Base-by-base conservation (phyloP, 37 sponge, comb jelly and placozoan genomes). In the Cliona cf. orientalis region DNA sequence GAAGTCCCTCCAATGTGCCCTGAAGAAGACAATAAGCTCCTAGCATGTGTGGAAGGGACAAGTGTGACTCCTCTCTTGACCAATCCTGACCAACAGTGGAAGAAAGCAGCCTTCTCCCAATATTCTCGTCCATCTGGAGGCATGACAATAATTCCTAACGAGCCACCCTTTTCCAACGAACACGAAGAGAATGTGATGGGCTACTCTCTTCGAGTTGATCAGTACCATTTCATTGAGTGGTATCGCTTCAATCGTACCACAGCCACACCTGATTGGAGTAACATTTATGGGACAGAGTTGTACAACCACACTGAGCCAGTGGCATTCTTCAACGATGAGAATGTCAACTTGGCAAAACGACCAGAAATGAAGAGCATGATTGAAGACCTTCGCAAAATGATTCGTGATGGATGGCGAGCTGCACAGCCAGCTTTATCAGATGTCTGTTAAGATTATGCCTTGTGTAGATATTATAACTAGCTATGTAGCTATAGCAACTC, bases 101-200 rank as follows among this genome's bases (percentile, higher is more conserved):
- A 86, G 49, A 79, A 68, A 42, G 76, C 36, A 58, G 72, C 73
- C 14, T 86, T 86, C 55, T 86, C 87, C 23, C 87, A 86, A 31
- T 86, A 70, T 44, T 46, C 87, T 1, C 4, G 80, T 11, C 74
- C 59, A 23, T 39, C 37, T 33, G 21, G 39, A 14, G 69, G 78
- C 0, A 53, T 74, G 5, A 26, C 74, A 0, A 46, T 23, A 4
- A 72, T 82, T 63, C 83, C 74, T 61, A 34, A 39, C 39, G 33
- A 72, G 2, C 74, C 65, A 49, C 62, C 82, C 2, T 80, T 80
- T 80, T 3, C 39, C 29, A 34, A 46, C n/a, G 59, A 82, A 5
- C 72, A 82, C 32, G 73, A 65, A 2, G 88, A 80, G 29, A 65
- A 80, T 73, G 79, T 73, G 31, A 87, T 87, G 88, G 88, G 88